Base-by-base conservation (phyloP, 2,113 vertebrate species). In the Mixornis gularis region DNA sequence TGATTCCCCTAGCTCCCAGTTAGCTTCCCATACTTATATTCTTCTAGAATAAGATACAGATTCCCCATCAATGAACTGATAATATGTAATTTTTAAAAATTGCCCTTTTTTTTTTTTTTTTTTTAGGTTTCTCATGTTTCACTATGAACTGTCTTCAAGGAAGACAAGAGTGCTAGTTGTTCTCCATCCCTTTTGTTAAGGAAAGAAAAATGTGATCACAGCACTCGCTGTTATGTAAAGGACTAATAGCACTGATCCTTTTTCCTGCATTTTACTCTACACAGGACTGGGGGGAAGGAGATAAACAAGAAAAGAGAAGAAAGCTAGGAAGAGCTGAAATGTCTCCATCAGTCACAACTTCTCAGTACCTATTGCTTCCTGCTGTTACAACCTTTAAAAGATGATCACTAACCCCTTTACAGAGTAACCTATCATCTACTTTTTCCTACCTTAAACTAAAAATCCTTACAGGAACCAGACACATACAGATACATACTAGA, bases 81-180 rank as follows among this genome's bases (percentile, higher is more conserved):
- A 79, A 70, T 6, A 73, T 0, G 3, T 9, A 1, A 66, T 46
- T 87, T 87, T 84, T 55, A 13, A 17, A 74, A 68, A 14, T 7
- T 1, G 4, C 5, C 38, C 0, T 5, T 78, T 70, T n/a, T 36
- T 36, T 36, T 36, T 36, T 36, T 36, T 17, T 3, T 21, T 3
- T 4, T 20, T 17, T 4, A 17, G 13, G 13, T 30, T 87, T 53
- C 38, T 8, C 48, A 26, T 13, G 5, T 41, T 64, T 71, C n/a
- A 32, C 30, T 41, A 32, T 5, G 18, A 79, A 71, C 17, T 32
- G 48, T 24, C 40, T 48, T 41, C 48, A 79, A 68, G 59, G 49
- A 80, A 80, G 3, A 72, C 10, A 65, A 60, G 20, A 51, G 62
- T 11, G 30, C 16, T 18, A 56, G 24, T 32, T 76, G 24, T 11